Conservation (phyloP, 2,797 vertebrate genomes). For the Morus bassanus region DNA sequence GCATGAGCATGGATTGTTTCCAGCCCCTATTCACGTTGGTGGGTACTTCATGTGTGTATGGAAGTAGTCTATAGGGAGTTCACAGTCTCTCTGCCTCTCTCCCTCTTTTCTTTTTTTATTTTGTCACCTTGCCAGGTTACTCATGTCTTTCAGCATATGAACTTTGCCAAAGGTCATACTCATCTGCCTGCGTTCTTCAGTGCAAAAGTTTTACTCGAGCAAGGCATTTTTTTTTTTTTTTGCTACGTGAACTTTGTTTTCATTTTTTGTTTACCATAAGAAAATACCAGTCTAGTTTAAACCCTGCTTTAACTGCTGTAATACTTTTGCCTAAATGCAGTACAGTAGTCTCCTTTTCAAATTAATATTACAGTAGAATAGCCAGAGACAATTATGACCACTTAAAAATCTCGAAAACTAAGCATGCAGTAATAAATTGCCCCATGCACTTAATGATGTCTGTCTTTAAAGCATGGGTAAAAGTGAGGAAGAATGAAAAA, state of each 20-base stretch:
- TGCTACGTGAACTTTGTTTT: not conserved
- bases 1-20: slow-evolving; percentile 88
- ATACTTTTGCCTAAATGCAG: not conserved
- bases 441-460: not conserved
- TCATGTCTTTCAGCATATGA: not conserved
- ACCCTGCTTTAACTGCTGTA: not conserved
- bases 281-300: not conserved
- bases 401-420: not conserved
- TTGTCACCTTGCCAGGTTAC: not conserved
- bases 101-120: not conserved
- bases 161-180: not conserved
- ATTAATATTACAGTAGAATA: not conserved
- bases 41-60: slow-evolving; percentile 61
- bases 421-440: not conserved
- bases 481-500: not conserved
- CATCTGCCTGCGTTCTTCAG: not conserved
- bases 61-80: not conserved
- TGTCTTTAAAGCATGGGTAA: not conserved
- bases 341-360: not conserved
- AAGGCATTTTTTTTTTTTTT: not conserved
- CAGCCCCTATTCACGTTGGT: slow-evolving; percentile 96
- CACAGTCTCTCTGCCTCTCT: not conserved
- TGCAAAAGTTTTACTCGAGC: not conserved
- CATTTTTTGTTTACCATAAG: not conserved
- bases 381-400: not conserved